A percentile compares a stretch with the other conserved stretches of the same genome.
Evolutionary conservation across 2,797 vertebrate genomes (phyloP).

Genomic region (Sebastes vulpes): DNA sequence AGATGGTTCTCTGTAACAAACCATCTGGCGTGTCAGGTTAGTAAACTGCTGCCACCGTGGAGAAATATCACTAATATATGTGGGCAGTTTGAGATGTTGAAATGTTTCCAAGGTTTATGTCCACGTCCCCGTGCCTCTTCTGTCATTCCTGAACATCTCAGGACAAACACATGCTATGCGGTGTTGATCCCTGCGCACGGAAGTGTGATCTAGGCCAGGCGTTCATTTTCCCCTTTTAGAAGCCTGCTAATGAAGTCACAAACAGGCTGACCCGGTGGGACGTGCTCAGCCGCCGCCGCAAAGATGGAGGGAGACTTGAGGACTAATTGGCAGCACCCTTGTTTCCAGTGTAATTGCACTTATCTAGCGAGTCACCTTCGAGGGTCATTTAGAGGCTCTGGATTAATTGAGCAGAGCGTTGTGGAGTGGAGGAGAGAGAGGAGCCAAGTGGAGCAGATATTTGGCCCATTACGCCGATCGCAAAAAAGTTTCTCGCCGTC

Average conservation of each 20-base stretch:
- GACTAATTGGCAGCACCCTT: constrained; percentile 88
- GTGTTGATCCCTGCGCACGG: constrained; percentile 59
- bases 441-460: constrained; percentile 72
- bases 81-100: background rate
- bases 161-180: constrained; percentile 46
- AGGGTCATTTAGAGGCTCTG: constrained; percentile 86
- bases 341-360: constrained; percentile 88
- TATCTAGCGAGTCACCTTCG: constrained; percentile 88
- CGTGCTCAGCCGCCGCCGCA: constrained; percentile 59
- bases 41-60: background rate
- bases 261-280: constrained; percentile 84
- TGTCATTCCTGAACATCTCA: constrained; percentile 43
- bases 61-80: background rate
- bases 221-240: constrained; percentile 86
- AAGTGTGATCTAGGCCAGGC: constrained; percentile 72
- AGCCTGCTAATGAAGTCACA: constrained; percentile 87
- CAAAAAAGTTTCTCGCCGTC: constrained; percentile 68
- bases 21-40: no score
- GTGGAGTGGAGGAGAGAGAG: constrained; percentile 51
- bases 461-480: constrained; percentile 82
- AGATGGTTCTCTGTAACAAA: no score
- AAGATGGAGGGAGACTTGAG: constrained; percentile 80
- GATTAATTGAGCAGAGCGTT: constrained; percentile 87
- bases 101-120: constrained; percentile 10
- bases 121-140: background rate